phyloP scores from a whole-genome alignment of 2,888 invertebrate genomes.

The Melinaea marsaeus region DNA sequence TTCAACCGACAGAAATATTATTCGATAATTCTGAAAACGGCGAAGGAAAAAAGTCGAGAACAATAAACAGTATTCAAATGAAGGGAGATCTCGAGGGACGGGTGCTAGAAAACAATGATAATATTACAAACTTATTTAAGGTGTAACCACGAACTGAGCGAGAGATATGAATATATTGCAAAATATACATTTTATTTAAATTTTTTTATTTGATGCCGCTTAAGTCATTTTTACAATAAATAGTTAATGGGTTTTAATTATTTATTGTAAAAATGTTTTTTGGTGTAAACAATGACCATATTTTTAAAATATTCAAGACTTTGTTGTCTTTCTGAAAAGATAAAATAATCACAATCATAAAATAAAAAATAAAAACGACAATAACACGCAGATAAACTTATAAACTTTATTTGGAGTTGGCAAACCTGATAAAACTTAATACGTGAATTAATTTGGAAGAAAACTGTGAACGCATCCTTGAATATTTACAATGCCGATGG shows the following conservation, averaged over 20 bases:
- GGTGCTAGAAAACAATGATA: slow-evolving; percentile 65
- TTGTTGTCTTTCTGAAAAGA: too few species aligned
- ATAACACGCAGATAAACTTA: too few species aligned
- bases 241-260: too few species aligned
- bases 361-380: too few species aligned
- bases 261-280: too few species aligned
- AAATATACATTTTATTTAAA: background rate
- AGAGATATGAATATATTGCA: slow-evolving; percentile 3
- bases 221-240: too few species aligned
- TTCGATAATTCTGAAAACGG: slow-evolving; percentile 63
- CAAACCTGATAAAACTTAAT: too few species aligned
- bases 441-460: slow-evolving; percentile 54
- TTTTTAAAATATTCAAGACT: too few species aligned
- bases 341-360: too few species aligned
- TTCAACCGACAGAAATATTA: slow-evolving; percentile 61
- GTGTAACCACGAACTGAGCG: slow-evolving; percentile 44
- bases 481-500: slow-evolving; percentile 67
- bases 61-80: slow-evolving; percentile 75
- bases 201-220: too few species aligned
- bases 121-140: slow-evolving; percentile 73
- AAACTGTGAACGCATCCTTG: slow-evolving; percentile 61
- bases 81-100: slow-evolving; percentile 49
- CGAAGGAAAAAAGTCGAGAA: slow-evolving; percentile 50
- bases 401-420: too few species aligned
- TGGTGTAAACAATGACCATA: too few species aligned